Evolutionary conservation across 2,888 invertebrate species (phyloP).

Genomic region (Apodemia arnacis): DNA sequence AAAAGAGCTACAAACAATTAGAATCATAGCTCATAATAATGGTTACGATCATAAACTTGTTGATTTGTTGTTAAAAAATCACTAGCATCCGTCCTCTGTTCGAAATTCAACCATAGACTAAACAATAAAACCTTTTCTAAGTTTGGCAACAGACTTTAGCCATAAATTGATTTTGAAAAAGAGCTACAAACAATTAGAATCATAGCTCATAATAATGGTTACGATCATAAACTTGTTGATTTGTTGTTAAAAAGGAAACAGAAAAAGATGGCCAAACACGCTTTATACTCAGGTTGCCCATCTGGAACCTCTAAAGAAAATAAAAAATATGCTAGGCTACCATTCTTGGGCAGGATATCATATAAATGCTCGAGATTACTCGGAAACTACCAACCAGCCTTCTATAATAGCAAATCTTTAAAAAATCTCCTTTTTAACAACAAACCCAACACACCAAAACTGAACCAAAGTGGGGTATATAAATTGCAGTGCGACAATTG

Average conservation of each 20-base stretch:
- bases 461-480: not conserved
- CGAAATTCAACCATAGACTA: too few relatives aligned
- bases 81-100: too few relatives aligned
- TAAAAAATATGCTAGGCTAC: not conserved
- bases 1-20: not conserved
- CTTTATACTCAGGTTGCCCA: not conserved
- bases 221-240: not conserved
- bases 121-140: too few relatives aligned
- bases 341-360: not conserved
- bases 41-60: not conserved
- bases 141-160: too few relatives aligned
- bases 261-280: not conserved
- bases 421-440: not conserved
- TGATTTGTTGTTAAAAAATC: not conserved
- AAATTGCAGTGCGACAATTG: not conserved
- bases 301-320: not conserved
- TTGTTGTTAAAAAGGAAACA: not conserved
- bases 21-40: not conserved
- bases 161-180: not conserved
- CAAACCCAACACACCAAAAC: not conserved
- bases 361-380: too few relatives aligned
- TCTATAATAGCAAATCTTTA: too few relatives aligned
- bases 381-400: too few relatives aligned
- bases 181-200: not conserved
- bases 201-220: not conserved